A percentile compares a stretch with the other conserved stretches of the same genome.
These are phyloP conservation scores for Ceratothoa steindachneri DNA, from an alignment of 2,888 invertebrate genomes.

Conservation along the genomic window DNA sequence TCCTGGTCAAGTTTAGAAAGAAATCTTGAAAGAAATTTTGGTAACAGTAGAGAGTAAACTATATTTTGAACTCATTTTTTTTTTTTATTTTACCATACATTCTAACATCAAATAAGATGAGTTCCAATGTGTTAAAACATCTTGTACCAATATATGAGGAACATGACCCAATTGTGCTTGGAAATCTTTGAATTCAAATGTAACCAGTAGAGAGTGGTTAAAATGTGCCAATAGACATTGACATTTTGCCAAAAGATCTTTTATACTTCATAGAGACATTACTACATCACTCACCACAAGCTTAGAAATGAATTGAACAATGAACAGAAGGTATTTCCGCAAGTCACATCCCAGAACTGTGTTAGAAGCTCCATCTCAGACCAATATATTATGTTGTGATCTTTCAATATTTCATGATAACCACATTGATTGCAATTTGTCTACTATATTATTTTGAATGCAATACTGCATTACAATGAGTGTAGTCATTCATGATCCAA, in stretches of 20 bases:
- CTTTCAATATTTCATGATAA: neutral
- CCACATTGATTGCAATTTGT: neutral
- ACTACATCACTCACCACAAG: neutral
- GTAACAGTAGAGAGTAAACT: neutral
- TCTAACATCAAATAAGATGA: neutral
- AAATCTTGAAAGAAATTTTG: neutral
- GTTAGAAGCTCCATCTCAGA: neutral
- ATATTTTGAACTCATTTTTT: neutral
- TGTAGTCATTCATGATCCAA: neutral
- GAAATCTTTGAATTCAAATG: neutral
- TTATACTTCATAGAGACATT: neutral
- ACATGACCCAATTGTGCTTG: neutral
- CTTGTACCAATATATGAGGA: neutral
- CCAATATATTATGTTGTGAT: neutral
- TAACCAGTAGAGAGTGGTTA: neutral
- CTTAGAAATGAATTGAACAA: neutral
- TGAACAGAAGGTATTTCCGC: neutral
- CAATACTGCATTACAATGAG: neutral
- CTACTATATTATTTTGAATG: neutral
- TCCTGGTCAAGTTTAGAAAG: neutral
- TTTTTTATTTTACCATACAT: neutral
- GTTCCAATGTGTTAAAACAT: neutral
- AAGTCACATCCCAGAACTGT: neutral
- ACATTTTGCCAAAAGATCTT: neutral
- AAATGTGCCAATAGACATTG: neutral